phyloP scores from a whole-genome alignment of 30 jellyfish, hydroid and myxozoan species.

The Pseudorhiza aurosa region DNA sequence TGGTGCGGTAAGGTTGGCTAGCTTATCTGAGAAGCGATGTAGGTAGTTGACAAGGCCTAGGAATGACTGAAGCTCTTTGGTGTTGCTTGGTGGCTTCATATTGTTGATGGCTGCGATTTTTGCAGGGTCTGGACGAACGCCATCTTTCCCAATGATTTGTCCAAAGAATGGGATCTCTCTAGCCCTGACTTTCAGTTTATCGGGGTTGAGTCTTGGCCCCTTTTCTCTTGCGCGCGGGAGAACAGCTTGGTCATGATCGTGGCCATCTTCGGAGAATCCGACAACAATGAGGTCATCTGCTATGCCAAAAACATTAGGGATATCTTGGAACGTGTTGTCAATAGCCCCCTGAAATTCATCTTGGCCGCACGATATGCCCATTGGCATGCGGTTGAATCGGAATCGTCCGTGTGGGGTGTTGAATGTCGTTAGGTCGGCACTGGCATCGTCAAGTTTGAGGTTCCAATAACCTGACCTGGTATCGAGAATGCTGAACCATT shows the following conservation, averaged over 20 bases:
- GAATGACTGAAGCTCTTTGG: conserved; percentile 54
- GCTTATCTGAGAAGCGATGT: conserved; percentile 36
- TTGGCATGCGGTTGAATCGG: neutral
- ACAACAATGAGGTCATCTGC: conserved; percentile 27
- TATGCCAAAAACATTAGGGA: conserved; percentile 34
- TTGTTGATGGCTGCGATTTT: conserved; percentile 34
- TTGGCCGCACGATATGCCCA: neutral
- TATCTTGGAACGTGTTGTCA: neutral
- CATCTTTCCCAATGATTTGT: conserved; percentile 22
- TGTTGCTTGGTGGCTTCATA: conserved; percentile 37
- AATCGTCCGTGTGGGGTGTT: conserved; percentile 50
- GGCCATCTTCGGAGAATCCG: conserved; percentile 30
- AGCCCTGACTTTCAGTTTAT: conserved; percentile 10
- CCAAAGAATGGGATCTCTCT: conserved; percentile 35
- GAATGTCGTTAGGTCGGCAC: conserved; percentile 62
- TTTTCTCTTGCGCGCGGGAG: neutral
- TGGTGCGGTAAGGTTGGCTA: conserved; percentile 28
- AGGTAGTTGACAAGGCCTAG: conserved; percentile 66
- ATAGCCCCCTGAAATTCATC: neutral
- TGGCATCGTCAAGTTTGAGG: conserved; percentile 54
- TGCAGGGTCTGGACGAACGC: conserved; percentile 42
- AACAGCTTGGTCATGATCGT: conserved; percentile 10
- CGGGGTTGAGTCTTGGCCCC: conserved; percentile 31
- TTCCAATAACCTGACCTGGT: conserved; percentile 73
- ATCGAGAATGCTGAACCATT: conserved; percentile 64